Base-by-base conservation (phyloP, 2,113 vertebrate species). In the Lasiurus cinereus region DNA sequence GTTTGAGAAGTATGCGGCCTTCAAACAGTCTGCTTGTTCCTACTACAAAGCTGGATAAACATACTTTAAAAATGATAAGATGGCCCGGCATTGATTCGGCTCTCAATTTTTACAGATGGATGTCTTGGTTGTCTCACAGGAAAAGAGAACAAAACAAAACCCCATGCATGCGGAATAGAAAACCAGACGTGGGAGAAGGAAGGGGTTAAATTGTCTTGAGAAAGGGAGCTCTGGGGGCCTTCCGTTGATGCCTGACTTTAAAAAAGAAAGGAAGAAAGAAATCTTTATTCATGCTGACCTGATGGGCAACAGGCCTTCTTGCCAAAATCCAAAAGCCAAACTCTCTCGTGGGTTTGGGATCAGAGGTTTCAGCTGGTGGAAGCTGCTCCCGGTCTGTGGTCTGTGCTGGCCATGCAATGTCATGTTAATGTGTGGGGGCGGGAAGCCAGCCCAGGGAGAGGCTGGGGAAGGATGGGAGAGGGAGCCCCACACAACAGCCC, bases 1-100 rank as follows among this genome's bases (percentile, higher is more conserved):
- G 98, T 98, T 99, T 98, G 98, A 98, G 98, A 99, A 98, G 97
- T 98, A 98, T 98, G 98, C 98, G 99, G 98, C 99, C 99, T 99
- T 99, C 98, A 98, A 98, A 98, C 98, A 97, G 97, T 95, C 97
- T 98, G 98, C 98, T 97, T 96, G 96, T 97, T 98, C 97, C 98
- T 98, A 98, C 98, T 98, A 98, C 98, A 98, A 98, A 98, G 98
- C 98, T 98, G 98, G 98, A 98, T 97, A 99, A 98, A 99, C 98
- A 99, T 90, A 98, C 98, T 98, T 98, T 98, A 98, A 98, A 98
- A 97, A 98, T 98, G 98, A 99, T 99, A 99, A 98, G 98, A 97
- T 95, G 96, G 93, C 77, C 92, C 80, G 97, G 96, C 90, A 98
- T 97, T 97, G 97, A 98, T 98, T 98, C 97, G 97, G 96, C 96